Evolutionary conservation across 2,888 invertebrate genomes (phyloP), one percentile per base, ranked within the genome.

Genomic region (Chymomyza caudatula): DNA sequence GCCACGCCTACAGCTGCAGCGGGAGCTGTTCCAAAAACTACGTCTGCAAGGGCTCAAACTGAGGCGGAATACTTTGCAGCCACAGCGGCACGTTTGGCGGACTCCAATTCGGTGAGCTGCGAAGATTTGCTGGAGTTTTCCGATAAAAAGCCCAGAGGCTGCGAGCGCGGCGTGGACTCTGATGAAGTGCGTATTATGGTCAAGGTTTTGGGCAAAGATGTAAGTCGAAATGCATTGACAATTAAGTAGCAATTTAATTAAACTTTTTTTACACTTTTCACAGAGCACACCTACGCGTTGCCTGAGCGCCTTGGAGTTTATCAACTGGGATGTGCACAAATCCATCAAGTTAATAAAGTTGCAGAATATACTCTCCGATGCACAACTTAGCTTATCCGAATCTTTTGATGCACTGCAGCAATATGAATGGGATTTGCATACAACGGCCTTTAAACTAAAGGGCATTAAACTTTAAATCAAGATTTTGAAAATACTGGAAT

Each of bases 111-210:
- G 78, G 97, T 97, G 0, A 97, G 96, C 55, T 97, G 97, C 80
- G 97, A 97, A 89, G 97, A 97, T 91, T 91, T 97, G 63, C 90
- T 97, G 61, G 97, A 97, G 88, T 97, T 97, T 87, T 95, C 96
- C 0, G 94, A 95, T 88, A 94, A 94, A 76, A 95, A 95, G 71
- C 96, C 96, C 0, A 95, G 94, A 77, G 96, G 96, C 0, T 93
- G 94, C 51, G 95, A 96, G 55, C 93, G 95, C 4, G 96, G 96
- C 13, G 93, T 95, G 13, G 97, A 97, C 88, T 96, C 96, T 0
- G 97, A 98, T 87, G 97, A 97, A 92, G 97, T 97, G 47, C 92
- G 97, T 76, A 95, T 97, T 47, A 97, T 98, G 96, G 93, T 93
- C 81, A 97, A 97, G 91, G 96, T 97, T 19, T 92, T 98, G 53